These are phyloP conservation scores for Scomberomorus guttatus DNA, from an alignment of 2,797 vertebrate species.

Conservation along the genomic window DNA sequence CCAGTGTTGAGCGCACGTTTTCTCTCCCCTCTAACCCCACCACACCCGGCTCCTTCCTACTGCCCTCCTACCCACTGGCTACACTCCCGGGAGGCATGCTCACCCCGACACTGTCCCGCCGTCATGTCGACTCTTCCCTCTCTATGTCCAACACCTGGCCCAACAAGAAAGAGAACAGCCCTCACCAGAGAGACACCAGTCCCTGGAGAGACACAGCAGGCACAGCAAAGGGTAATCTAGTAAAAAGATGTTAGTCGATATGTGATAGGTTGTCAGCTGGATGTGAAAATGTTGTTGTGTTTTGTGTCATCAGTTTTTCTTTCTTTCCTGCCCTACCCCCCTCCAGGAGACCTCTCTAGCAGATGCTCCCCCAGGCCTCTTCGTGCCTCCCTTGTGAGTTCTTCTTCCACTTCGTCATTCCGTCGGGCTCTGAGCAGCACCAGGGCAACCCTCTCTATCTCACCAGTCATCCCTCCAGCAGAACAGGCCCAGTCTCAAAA, in stretches of 20 bases:
- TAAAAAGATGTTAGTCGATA: not conserved
- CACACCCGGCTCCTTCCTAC: conserved; percentile 84
- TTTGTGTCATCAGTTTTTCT: not conserved
- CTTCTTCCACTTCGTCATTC: conserved; percentile 85
- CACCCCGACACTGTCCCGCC: conserved; percentile 76
- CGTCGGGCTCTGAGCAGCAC: conserved; percentile 76
- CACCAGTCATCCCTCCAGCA: conserved; percentile 83
- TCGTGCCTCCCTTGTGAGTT: conserved; percentile 84
- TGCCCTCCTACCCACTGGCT: conserved; percentile 90
- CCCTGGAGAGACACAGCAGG: conserved; percentile 79
- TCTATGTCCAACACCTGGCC: conserved; percentile 94
- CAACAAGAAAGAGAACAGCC: conserved; percentile 85
- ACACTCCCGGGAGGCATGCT: conserved; percentile 84
- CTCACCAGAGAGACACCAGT: conserved; percentile 79
- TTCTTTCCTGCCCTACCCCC: not conserved
- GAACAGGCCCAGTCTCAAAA: conserved; percentile 73
- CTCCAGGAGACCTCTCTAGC: conserved; percentile 82
- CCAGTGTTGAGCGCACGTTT: conserved; percentile 82
- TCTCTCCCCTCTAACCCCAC: conserved; percentile 79
- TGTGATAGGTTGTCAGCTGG: not conserved
- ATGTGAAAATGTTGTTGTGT: conserved; percentile 1
- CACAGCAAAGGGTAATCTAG: conserved; percentile 66
- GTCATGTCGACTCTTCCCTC: conserved; percentile 77
- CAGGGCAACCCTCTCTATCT: conserved; percentile 81
- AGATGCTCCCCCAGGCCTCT: conserved; percentile 84